Percentiles rank a stretch among this genome's conserved stretches.
Conservation (phyloP, 2,113 vertebrate species). For the Caretta caretta region DNA sequence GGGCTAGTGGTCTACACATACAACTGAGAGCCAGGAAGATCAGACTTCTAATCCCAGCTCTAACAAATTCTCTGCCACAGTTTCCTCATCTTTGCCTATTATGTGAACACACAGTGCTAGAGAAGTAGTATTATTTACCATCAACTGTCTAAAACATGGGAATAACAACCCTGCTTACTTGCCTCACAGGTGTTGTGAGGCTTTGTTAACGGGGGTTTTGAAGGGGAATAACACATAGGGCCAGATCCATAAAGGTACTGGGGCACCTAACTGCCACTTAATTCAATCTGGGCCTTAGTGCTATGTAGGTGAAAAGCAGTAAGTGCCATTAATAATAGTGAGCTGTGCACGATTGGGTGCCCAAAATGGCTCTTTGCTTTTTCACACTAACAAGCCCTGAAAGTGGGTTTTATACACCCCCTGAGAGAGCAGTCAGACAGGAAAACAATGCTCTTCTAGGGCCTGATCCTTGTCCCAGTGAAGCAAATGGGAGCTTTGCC, state of each 20-base stretch:
- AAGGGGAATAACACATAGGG: neutral
- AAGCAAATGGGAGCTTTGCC: neutral
- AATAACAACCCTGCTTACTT: neutral
- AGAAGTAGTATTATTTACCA: neutral
- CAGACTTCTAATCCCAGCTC: neutral
- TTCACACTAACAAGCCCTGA: neutral
- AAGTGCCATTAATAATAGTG: neutral
- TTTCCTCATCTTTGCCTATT: neutral
- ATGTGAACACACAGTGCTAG: neutral
- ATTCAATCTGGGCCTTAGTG: neutral
- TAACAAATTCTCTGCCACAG: neutral
- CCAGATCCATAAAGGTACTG: neutral
- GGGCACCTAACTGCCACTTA: neutral
- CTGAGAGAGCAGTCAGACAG: neutral
- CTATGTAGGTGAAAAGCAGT: neutral
- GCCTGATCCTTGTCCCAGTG: neutral
- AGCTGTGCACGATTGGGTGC: neutral
- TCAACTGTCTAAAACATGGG: neutral
- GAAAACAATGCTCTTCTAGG: neutral
- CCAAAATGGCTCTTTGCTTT: fast-evolving
- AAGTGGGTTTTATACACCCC: fast-evolving
- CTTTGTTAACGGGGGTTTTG: neutral
- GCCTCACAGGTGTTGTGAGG: neutral
- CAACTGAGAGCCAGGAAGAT: neutral
- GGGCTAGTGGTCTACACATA: neutral